Evolutionary conservation across 2,113 vertebrate genomes (phyloP).

Genomic region (Cyphomyrus plagiostoma): DNA sequence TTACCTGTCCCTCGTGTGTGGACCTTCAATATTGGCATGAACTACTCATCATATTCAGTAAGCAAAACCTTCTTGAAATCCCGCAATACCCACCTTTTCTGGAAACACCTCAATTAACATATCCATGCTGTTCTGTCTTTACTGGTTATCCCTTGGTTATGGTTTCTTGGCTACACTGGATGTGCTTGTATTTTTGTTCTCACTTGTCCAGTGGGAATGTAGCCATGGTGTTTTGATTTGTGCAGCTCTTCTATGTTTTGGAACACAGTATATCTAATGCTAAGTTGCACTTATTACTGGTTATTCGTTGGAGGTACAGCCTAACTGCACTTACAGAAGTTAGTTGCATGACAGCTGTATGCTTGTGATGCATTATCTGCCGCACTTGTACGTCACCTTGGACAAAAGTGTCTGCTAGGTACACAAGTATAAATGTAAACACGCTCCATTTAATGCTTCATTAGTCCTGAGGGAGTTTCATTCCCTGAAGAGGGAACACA

Average conservation of each 20-base stretch:
- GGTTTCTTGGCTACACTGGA: neutral
- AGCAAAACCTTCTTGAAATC: neutral
- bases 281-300: neutral
- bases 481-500: neutral
- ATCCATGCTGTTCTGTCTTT: neutral
- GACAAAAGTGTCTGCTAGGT: neutral
- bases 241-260: neutral
- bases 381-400: neutral
- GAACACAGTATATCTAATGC: neutral
- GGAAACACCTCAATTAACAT: neutral
- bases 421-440: neutral
- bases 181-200: neutral
- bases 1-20: neutral
- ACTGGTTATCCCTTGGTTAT: neutral
- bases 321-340: neutral
- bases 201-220: neutral
- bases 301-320: neutral
- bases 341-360: neutral
- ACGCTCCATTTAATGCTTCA: neutral
- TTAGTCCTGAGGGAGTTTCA: neutral
- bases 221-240: neutral
- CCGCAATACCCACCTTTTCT: neutral
- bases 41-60: neutral
- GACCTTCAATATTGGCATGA: neutral
- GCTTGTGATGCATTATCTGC: neutral